These are phyloP conservation scores for Dicerorhinus sumatrensis DNA, from an alignment of 2,113 vertebrate genomes.

Conservation along the genomic window DNA sequence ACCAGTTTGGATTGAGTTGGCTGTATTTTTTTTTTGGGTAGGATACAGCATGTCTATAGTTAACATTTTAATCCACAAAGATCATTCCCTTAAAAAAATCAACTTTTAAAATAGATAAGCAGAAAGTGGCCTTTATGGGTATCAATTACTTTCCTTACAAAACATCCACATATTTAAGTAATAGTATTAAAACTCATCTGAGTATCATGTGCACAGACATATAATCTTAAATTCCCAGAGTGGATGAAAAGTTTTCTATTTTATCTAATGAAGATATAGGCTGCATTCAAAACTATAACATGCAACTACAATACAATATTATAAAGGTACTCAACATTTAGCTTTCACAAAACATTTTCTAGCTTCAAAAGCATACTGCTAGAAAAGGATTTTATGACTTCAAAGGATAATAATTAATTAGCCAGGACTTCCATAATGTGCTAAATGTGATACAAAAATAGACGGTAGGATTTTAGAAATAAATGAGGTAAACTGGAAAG, in stretches of 20 bases:
- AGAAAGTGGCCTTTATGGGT: background rate
- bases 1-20: background rate
- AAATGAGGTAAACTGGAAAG: slow-evolving; percentile 52
- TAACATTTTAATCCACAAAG: background rate
- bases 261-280: background rate
- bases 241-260: background rate
- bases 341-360: slow-evolving; percentile 19
- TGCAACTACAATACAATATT: background rate
- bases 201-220: background rate
- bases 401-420: slow-evolving; percentile 58
- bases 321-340: slow-evolving; percentile 16
- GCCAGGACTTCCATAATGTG: slow-evolving; percentile 22
- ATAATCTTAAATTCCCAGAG: background rate
- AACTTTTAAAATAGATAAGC: background rate
- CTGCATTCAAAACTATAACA: background rate
- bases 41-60: background rate
- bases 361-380: slow-evolving; percentile 10
- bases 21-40: background rate
- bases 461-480: background rate
- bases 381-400: slow-evolving; percentile 23
- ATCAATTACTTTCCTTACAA: background rate
- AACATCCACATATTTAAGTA: background rate
- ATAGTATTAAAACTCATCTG: background rate
- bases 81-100: background rate
- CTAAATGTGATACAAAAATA: slow-evolving; percentile 28